Base-by-base conservation (phyloP, 2,888 invertebrate genomes). In the Drosophila mulleri region DNA sequence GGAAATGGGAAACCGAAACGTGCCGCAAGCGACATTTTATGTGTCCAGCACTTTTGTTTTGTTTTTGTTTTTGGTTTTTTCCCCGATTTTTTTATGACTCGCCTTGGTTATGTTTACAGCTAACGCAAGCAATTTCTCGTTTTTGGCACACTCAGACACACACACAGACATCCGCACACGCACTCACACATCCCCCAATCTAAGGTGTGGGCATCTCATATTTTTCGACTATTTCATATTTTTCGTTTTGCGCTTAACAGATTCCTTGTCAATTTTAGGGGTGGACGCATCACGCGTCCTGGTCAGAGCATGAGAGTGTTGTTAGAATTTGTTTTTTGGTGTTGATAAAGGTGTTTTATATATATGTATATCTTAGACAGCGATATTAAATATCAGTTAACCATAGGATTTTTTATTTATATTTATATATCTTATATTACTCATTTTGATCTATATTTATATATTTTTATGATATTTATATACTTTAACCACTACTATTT, bases 21-120 rank as follows among this genome's bases (percentile, higher is more conserved):
- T 72, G 69, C 81, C 71, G 79, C 72, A 66, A 77, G 74, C 74
- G 59, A 53, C 79, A 62, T 86, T 83, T 86, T 86, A 83, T 83
- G 81, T 79, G 86, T 80, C 81, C 83, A 76, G 67, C 69, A 67
- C 39, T 47, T 44, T 77, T 57, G 67, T 72, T 73, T 78, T 74
- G 47, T 39, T 26, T 50, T 29, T 29, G 8, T 77, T 59, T 63
- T 23, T 23, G 20, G 2, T 23, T 23, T 60, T 42, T 20, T 5
- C 7, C 62, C 63, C 62, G 18, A 39, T 37, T 37, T 66, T 74
- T 66, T 68, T 64, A 68, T 47, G 68, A 52, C 68, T 65, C 58
- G 58, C 37, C 42, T 62, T 37, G 64, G 53, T 66, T 54, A 56
- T 62, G 75, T 70, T 79, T 79, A 72, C 67, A 70, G 76, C 80